Conservation (phyloP, 2,888 invertebrate species). For the Octonoba sinensis region DNA sequence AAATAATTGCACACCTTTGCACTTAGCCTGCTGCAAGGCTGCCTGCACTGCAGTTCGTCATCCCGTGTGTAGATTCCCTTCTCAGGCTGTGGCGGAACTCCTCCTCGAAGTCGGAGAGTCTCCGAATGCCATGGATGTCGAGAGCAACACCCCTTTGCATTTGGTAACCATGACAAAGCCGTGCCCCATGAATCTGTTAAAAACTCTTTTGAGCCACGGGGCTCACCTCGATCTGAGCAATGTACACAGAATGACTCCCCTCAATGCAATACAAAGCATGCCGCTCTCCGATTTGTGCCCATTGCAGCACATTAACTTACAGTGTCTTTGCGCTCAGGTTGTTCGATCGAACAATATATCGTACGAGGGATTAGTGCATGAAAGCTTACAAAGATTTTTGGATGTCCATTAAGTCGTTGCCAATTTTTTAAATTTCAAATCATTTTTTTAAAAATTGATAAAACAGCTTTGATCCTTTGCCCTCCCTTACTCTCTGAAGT, state of each 20-base stretch:
- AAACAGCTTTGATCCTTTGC: too few species aligned
- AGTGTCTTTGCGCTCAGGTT: slow-evolving; percentile 87
- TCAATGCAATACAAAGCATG: slow-evolving; percentile 78
- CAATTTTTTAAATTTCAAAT: too few species aligned
- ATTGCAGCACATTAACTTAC: slow-evolving; percentile 82
- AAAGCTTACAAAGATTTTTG: slow-evolving; percentile 68
- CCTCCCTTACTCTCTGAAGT: too few species aligned
- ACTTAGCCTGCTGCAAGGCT: slow-evolving; percentile 87
- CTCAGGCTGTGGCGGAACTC: slow-evolving; percentile 79
- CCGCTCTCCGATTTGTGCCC: slow-evolving; percentile 80
- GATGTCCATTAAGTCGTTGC: slow-evolving; percentile 66
- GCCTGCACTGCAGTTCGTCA: slow-evolving; percentile 78
- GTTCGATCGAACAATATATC: slow-evolving; percentile 73
- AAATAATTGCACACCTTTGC: slow-evolving; percentile 73
- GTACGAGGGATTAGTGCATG: slow-evolving; percentile 68
- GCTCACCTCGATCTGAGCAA: slow-evolving; percentile 89
- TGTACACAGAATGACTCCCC: slow-evolving; percentile 82
- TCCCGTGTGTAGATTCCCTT: slow-evolving; percentile 81
- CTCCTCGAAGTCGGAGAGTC: slow-evolving; percentile 86
- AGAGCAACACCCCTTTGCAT: slow-evolving; percentile 90
- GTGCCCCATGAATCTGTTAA: slow-evolving; percentile 80
- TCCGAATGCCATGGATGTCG: slow-evolving; percentile 83
- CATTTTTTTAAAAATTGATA: too few species aligned
- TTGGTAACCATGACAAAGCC: slow-evolving; percentile 82
- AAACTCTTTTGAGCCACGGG: slow-evolving; percentile 82